These are phyloP conservation scores for Caenorhabditis tropicalis DNA, from an alignment of 1,140 invertebrate species.

Conservation along the genomic window DNA sequence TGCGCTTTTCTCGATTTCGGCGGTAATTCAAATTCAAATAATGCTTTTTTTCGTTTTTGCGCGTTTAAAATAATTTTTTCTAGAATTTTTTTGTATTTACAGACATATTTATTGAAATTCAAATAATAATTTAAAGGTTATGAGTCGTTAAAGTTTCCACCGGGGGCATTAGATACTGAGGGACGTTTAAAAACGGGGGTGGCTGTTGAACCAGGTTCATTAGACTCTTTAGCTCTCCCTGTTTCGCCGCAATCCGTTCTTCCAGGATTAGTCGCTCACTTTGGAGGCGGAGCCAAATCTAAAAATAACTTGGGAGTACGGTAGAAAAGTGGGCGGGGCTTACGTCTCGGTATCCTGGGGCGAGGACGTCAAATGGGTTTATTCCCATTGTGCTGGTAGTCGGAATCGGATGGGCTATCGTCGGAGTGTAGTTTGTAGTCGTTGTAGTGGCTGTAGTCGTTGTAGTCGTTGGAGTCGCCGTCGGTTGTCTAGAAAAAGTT, in stretches of 20 bases:
- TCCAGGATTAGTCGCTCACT: neutral
- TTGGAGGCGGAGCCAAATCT: conserved; percentile 34
- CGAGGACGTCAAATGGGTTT: neutral
- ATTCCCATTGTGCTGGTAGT: neutral
- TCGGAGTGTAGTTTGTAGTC: neutral
- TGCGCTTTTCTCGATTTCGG: neutral
- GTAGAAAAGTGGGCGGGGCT: neutral
- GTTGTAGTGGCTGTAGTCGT: neutral
- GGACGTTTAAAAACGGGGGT: neutral
- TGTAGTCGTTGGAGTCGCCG: neutral
- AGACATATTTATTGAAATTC: too few species aligned
- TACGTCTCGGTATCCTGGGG: neutral
- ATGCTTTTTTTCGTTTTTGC: neutral
- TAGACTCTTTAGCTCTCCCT: neutral
- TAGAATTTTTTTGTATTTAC: too few species aligned
- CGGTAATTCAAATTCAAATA: neutral
- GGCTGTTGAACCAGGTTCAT: neutral
- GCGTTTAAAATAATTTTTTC: too few species aligned
- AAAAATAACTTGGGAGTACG: neutral
- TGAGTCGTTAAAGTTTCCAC: neutral
- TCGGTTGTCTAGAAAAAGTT: neutral
- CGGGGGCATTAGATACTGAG: neutral
- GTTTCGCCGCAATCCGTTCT: neutral
- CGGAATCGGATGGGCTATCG: neutral
- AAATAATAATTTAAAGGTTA: too few species aligned